Evolutionary conservation across 2,797 vertebrate genomes (phyloP).

Genomic region (Oreonectes daqikongensis): DNA sequence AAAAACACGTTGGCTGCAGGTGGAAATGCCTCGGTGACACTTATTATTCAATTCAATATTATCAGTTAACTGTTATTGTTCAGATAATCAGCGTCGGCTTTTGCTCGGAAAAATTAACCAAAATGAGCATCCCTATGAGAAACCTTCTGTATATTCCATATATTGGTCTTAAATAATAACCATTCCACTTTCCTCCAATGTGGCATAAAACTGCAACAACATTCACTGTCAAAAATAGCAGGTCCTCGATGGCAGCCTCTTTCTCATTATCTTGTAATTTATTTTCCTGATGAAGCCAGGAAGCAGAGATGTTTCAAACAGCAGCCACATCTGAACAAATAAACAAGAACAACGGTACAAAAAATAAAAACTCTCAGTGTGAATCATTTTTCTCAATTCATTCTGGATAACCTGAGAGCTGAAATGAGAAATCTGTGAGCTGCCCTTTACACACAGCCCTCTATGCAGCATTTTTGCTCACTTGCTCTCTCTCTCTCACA

Average conservation of each 20-base stretch:
- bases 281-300: conserved; percentile 42
- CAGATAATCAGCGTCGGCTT: too few relatives aligned
- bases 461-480: conserved; percentile 40
- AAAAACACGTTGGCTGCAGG: too few relatives aligned
- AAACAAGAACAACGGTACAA: conserved; percentile 36
- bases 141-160: conserved; percentile 2
- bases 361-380: conserved; percentile 26
- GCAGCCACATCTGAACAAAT: conserved; percentile 42
- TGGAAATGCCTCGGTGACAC: too few relatives aligned
- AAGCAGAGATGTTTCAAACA: conserved; percentile 41
- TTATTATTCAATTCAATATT: too few relatives aligned
- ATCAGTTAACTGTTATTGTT: too few relatives aligned
- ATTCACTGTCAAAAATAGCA: conserved; percentile 40
- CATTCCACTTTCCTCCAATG: conserved; percentile 8
- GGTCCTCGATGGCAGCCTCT: conserved; percentile 25
- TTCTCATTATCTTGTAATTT: conserved; percentile 47
- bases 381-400: conserved; percentile 51
- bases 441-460: conserved; percentile 42
- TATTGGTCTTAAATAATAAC: conserved; percentile 28
- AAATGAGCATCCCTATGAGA: too few relatives aligned
- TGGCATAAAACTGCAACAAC: conserved; percentile 3
- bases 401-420: conserved; percentile 44
- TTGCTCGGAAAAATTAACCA: too few relatives aligned
- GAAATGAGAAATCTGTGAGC: conserved; percentile 47
- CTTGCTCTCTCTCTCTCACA: conserved; percentile 15